Evolutionary conservation across 2,113 vertebrate genomes (phyloP), one percentile per base, ranked within the genome.

Genomic region (Scopus umbretta): DNA sequence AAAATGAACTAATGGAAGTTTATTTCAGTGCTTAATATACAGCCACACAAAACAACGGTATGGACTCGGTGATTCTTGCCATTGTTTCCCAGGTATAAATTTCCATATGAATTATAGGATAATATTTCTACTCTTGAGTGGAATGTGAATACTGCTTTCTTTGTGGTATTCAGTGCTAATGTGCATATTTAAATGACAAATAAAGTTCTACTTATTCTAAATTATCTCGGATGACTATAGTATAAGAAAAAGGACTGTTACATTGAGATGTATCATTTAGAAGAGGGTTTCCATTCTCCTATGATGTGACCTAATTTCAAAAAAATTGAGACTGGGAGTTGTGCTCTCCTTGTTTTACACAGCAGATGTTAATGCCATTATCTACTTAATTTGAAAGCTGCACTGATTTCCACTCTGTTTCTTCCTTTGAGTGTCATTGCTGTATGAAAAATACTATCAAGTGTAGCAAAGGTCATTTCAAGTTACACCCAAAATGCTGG

Each of bases 341-440:
- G 74, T 80, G 59, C 42, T 95, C 71, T 86, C 40, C 91, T 94
- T 97, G 96, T 96, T 97, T 97, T 92, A 96, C 50, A 76, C 67
- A 80, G 84, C 84, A 95, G 93, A 96, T 88, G 89, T 96, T 97
- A 95, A 94, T 94, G 67, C 56, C 82, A 91, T 96, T 97, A 96
- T 96, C 95, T 95, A 75, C 88, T 95, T 96, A 96, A 97, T 96
- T 96, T 96, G 89, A 93, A 96, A 96, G 80, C 90, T 78, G 85
- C 42, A 86, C 72, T 84, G 94, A 94, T 96, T 97, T 96, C 86
- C 80, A 94, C 61, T 84, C 88, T 80, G 38, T 91, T 94, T 91
- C 82, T 96, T 96, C 80, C 82, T 97, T 92, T 94, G 85, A 93
- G 88, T 96, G 85, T 80, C 92, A 92, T 79, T 88, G 79, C 79